Evolutionary conservation across 1,140 invertebrate genomes (phyloP).

Genomic region (Colletes gigas): DNA sequence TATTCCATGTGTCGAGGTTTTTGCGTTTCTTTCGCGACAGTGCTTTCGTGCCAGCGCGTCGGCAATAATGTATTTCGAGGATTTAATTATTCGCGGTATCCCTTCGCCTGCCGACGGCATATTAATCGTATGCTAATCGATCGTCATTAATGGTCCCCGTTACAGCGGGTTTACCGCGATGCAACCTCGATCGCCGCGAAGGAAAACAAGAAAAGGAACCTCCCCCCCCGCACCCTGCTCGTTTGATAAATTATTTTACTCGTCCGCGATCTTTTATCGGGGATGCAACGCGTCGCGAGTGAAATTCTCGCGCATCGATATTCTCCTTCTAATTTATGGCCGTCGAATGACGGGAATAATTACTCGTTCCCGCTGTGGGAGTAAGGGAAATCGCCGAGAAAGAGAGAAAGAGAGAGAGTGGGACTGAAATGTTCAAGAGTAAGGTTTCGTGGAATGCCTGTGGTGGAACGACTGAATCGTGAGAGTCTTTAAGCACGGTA

Average conservation of each 20-base stretch:
- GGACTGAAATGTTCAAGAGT: too few species aligned
- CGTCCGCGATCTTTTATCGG: constrained; percentile 11
- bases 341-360: not conserved
- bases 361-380: not conserved
- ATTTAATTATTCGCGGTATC: constrained; percentile 70
- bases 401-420: too few species aligned
- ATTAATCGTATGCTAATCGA: constrained; percentile 71
- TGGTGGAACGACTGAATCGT: too few species aligned
- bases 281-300: not conserved
- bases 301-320: constrained; percentile 6
- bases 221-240: not conserved
- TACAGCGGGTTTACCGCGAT: constrained; percentile 55
- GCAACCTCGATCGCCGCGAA: constrained; percentile 13
- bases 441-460: too few species aligned
- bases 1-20: constrained; percentile 6
- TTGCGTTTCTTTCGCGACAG: constrained; percentile 37
- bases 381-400: too few species aligned
- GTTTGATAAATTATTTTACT: constrained; percentile 18
- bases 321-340: constrained; percentile 15
- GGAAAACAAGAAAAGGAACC: constrained; percentile 23
- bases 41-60: constrained; percentile 15
- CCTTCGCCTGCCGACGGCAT: constrained; percentile 44
- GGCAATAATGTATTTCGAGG: constrained; percentile 60
- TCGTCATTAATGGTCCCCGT: constrained; percentile 59
- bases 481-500: too few species aligned